These are phyloP conservation scores for Melipona beecheii DNA, from an alignment of 2,888 invertebrate genomes.

Conservation along the genomic window DNA sequence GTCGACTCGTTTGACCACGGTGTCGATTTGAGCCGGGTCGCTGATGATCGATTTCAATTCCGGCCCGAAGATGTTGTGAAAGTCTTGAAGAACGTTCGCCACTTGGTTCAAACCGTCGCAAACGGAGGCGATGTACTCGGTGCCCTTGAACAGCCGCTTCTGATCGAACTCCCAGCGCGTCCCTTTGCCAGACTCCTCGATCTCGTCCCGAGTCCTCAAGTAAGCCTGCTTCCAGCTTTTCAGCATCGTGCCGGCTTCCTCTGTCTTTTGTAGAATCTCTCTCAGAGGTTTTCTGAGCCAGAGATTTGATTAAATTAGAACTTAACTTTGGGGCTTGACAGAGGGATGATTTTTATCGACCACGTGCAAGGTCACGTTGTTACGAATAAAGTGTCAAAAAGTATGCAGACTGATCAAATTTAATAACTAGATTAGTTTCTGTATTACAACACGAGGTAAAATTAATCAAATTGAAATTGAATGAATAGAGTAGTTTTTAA, in stretches of 20 bases:
- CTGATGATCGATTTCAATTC: constrained; percentile 94
- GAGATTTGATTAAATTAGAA: no score
- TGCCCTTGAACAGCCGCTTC: constrained; percentile 91
- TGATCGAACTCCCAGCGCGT: constrained; percentile 97
- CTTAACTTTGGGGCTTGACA: no score
- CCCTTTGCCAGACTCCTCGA: constrained; percentile 94
- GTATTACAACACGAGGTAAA: not conserved
- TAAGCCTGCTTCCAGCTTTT: constrained; percentile 91
- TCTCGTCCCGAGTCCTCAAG: constrained; percentile 91
- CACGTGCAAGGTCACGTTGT: no score
- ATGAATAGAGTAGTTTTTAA: no score
- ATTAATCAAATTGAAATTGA: not conserved
- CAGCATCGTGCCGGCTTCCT: constrained; percentile 89
- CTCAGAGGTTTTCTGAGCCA: constrained; percentile 85
- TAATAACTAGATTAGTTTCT: not conserved
- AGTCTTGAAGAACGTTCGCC: constrained; percentile 92
- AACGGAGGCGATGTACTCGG: constrained; percentile 93
- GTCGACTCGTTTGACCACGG: constrained; percentile 92
- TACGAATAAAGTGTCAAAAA: no score
- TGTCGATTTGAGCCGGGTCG: constrained; percentile 94
- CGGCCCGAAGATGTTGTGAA: constrained; percentile 94
- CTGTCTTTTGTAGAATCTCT: constrained; percentile 85
- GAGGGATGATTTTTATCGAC: no score
- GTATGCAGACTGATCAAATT: no score
- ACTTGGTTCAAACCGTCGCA: constrained; percentile 92